Evolutionary conservation across 1,140 invertebrate genomes (phyloP).

Genomic region (Bombus haemorrhoidalis): DNA sequence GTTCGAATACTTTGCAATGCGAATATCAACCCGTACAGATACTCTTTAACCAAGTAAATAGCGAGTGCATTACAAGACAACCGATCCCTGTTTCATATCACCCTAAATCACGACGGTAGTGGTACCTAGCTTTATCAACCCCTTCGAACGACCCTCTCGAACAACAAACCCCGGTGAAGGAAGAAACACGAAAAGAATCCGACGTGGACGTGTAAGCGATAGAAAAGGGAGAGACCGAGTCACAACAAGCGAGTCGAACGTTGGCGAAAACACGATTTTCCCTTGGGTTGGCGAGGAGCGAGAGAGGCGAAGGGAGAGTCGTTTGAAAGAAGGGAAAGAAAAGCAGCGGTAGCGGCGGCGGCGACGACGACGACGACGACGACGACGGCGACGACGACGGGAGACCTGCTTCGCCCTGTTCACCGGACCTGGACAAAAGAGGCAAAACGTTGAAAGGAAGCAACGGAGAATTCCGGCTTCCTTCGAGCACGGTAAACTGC

Average conservation of each 20-base stretch:
- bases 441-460: constrained; percentile 48
- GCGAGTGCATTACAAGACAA: no score
- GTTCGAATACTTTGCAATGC: no score
- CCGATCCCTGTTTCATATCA: no score
- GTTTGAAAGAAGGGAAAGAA: constrained; percentile 30
- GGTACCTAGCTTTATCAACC: background rate
- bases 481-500: constrained; percentile 13
- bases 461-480: constrained; percentile 36
- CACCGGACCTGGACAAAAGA: constrained; percentile 41
- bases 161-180: background rate
- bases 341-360: background rate
- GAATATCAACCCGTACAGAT: no score
- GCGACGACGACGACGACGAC: background rate
- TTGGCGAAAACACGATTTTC: constrained; percentile 28
- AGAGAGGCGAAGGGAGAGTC: background rate
- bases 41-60: no score
- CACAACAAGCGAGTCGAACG: constrained; percentile 18
- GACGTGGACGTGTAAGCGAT: background rate
- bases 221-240: background rate
- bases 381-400: background rate
- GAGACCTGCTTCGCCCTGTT: constrained; percentile 36
- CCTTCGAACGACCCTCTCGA: constrained; percentile 11
- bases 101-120: background rate
- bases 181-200: background rate
- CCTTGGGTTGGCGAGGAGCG: no score